These are phyloP conservation scores for Picathartes gymnocephalus DNA, from an alignment of 2,113 vertebrate genomes.

Conservation along the genomic window DNA sequence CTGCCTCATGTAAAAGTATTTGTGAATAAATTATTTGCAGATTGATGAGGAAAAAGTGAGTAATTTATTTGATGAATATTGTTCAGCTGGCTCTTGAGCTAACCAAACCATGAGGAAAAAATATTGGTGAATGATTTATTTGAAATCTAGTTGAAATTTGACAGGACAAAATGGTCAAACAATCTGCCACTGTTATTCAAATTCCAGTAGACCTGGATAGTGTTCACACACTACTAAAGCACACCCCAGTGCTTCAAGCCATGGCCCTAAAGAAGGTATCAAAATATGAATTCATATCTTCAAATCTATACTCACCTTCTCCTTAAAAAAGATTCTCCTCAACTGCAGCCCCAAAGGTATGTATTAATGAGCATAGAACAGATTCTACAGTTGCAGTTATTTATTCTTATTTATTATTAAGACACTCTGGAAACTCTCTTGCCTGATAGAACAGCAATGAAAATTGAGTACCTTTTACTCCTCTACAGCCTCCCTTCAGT, in stretches of 20 bases:
- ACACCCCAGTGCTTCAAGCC: background rate
- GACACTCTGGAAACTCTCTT: background rate
- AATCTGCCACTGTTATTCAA: constrained; percentile 7
- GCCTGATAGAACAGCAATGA: background rate
- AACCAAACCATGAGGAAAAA: constrained; percentile 39
- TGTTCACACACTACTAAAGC: background rate
- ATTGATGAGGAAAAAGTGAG: background rate
- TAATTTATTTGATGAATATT: constrained; percentile 49
- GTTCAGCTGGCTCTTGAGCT: constrained; percentile 19
- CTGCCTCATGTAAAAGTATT: constrained; percentile 29
- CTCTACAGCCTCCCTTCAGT: constrained; percentile 4
- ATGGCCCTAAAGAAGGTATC: background rate
- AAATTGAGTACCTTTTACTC: constrained; percentile 37
- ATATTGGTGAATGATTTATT: constrained; percentile 23
- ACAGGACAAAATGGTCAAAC: constrained; percentile 3
- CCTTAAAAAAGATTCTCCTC: background rate
- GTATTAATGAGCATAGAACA: background rate
- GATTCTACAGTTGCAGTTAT: background rate
- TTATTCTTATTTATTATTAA: constrained; percentile 31
- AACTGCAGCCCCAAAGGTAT: background rate
- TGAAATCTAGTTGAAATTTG: background rate
- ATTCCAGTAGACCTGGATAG: background rate
- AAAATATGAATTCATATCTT: background rate
- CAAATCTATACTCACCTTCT: background rate
- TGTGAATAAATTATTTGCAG: constrained; percentile 50